Evolutionary conservation across 2,113 vertebrate genomes (phyloP), one percentile per base, ranked within the genome.

Genomic region (Cettia cetti): DNA sequence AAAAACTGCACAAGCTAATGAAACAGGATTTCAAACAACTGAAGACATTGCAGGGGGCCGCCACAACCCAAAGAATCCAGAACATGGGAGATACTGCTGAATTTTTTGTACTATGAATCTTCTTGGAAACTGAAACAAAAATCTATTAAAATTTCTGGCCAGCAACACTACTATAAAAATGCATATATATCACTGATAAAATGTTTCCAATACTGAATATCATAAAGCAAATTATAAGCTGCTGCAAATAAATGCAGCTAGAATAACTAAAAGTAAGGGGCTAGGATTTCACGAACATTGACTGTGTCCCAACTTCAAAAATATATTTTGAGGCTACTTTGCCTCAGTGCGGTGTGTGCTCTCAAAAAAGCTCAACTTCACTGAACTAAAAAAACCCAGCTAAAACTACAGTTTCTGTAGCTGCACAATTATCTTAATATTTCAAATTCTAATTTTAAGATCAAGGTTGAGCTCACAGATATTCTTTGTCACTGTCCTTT

Each of bases 121-220:
- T 88, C 65, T 68, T 56, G 47, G 71, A 95, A 97, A 86, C 8
- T 78, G 68, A 23, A 85, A 93, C 74, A 89, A 92, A 85, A 89
- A n/a, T 5, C 40, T 63, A 94, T 69, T 75, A 92, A 84, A 95
- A 87, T 53, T 90, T 91, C 69, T 97, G 82, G 59, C 56, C 77
- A 72, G 69, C 69, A 87, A 70, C 45, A 95, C 15, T 39, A 49
- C 42, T 91, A 93, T 89, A 86, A 96, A 96, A 96, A 95, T 57
- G 30, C 27, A 97, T 96, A 97, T 63, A 80, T 91, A 96, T 82
- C 56, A 75, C 42, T 82, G 61, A 90, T 42, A 91, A 90, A 94
- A 94, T 96, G 52, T 86, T 68, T 82, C 84, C 60, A 89, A 45
- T 87, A 84, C 47, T 94, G 50, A 28, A 72, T 77, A 65, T 77